phyloP scores from a whole-genome alignment of 2,888 invertebrate genomes.

The Gymnoscelis rufifasciata region DNA sequence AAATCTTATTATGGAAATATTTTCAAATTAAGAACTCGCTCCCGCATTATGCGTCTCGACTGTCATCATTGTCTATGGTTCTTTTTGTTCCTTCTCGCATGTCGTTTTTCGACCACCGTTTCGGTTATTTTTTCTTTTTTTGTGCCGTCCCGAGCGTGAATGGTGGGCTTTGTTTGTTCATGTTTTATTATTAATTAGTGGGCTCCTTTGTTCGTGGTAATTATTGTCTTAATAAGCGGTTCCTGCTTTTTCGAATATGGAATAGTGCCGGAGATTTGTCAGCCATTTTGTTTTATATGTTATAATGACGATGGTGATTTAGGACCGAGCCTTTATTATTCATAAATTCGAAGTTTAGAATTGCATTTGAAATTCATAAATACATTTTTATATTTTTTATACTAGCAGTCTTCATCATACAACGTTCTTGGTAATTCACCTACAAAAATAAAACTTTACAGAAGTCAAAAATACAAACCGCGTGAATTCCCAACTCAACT shows the following conservation, averaged over 20 bases:
- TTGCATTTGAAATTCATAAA: not conserved
- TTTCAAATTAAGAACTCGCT: conserved; percentile 78
- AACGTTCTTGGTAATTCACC: not conserved
- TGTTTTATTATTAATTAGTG: conserved; percentile 80
- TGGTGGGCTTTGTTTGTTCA: conserved; percentile 75
- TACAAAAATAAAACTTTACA: too few relatives aligned
- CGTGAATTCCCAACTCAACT: not conserved
- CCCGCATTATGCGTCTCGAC: conserved; percentile 78
- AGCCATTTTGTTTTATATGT: conserved; percentile 58
- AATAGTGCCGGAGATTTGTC: conserved; percentile 60
- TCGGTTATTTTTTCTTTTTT: conserved; percentile 70
- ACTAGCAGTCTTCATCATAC: too few relatives aligned
- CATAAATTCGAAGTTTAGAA: conserved; percentile 5
- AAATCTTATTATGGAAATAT: conserved; percentile 79
- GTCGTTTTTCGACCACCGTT: conserved; percentile 79
- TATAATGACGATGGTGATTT: conserved; percentile 45
- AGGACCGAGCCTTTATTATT: conserved; percentile 36
- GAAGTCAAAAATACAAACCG: too few relatives aligned
- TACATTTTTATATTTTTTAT: not conserved
- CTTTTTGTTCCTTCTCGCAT: conserved; percentile 76
- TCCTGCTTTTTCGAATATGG: conserved; percentile 69
- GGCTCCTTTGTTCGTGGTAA: conserved; percentile 76
- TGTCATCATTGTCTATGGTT: conserved; percentile 76
- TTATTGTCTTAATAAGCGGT: conserved; percentile 79
- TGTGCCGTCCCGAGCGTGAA: conserved; percentile 73